Percentiles rank a stretch among this genome's conserved stretches.
Evolutionary conservation across 1,140 invertebrate genomes (phyloP).

Genomic region (Drosophila gunungcola): DNA sequence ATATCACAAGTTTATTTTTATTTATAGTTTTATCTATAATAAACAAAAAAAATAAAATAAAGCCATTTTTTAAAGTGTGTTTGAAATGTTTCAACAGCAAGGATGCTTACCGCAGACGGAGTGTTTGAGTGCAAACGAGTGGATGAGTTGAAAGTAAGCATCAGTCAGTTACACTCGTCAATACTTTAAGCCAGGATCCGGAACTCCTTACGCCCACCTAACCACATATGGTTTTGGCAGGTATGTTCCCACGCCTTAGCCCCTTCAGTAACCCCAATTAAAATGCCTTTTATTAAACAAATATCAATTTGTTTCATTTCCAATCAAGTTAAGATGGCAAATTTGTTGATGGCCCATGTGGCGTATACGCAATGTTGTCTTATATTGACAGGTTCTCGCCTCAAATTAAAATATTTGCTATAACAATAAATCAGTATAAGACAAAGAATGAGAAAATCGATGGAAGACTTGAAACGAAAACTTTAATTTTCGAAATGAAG

Average conservation of each 20-base stretch:
- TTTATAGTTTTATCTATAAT: background rate
- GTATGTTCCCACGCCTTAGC: constrained; percentile 33
- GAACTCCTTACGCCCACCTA: constrained; percentile 13
- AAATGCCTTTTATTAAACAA: constrained; percentile 66
- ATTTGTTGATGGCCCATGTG: constrained; percentile 6
- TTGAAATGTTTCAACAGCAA: constrained; percentile 60
- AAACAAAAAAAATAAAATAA: background rate
- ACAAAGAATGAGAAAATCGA: background rate
- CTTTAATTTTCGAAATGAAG: no score
- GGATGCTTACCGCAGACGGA: constrained; percentile 39
- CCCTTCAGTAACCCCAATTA: constrained; percentile 47
- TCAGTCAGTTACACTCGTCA: constrained; percentile 39
- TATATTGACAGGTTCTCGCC: constrained; percentile 1
- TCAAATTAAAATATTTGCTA: constrained; percentile 22
- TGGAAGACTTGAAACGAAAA: background rate
- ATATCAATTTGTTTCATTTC: constrained; percentile 66
- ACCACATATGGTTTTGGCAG: constrained; percentile 53
- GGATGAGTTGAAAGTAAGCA: constrained; percentile 1
- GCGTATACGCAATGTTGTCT: constrained; percentile 25
- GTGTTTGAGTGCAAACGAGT: constrained; percentile 19
- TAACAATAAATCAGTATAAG: background rate
- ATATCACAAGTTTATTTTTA: no score
- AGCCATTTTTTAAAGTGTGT: background rate
- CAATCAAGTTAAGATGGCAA: constrained; percentile 34
- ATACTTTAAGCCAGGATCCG: constrained; percentile 20